Conservation (phyloP, 2,797 vertebrate genomes). For the Etheostoma perlongum region DNA sequence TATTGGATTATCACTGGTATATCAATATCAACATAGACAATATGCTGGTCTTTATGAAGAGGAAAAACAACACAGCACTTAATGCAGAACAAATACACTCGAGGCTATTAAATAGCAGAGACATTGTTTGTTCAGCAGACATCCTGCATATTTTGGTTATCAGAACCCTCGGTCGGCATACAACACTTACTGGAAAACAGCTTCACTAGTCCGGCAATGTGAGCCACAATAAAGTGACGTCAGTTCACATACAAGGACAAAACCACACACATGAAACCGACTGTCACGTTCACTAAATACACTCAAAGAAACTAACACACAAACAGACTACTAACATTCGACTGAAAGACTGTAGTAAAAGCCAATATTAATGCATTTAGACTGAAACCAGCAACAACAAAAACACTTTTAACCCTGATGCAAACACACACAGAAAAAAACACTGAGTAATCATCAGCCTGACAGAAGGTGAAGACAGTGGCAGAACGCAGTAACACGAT, state of each 20-base stretch:
- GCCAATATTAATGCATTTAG: background rate
- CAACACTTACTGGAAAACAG: conserved; percentile 59
- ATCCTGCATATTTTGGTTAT: conserved; percentile 38
- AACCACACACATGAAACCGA: conserved; percentile 1
- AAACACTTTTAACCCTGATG: conserved; percentile 2
- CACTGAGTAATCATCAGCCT: conserved; percentile 26
- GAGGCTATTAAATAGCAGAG: conserved; percentile 11
- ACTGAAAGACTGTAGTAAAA: background rate
- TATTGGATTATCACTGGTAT: conserved; percentile 1
- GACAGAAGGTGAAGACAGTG: conserved; percentile 52
- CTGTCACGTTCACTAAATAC: background rate
- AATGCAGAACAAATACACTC: background rate
- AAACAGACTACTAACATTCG: background rate
- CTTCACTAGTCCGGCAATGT: conserved; percentile 17
- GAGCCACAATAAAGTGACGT: conserved; percentile 47
- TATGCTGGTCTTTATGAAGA: background rate
- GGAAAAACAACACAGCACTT: background rate
- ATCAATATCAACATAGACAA: background rate
- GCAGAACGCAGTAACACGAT: conserved; percentile 56
- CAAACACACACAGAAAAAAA: conserved; percentile 12
- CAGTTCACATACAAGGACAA: conserved; percentile 22
- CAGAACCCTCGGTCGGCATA: conserved; percentile 32
- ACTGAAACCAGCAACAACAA: background rate
- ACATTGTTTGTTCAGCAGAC: conserved; percentile 27
- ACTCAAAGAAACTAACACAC: background rate